A percentile compares a stretch with the other conserved stretches of the same genome.
These are phyloP conservation scores for Mionectes olivaceus DNA, from an alignment of 2,797 vertebrate genomes.

Conservation along the genomic window DNA sequence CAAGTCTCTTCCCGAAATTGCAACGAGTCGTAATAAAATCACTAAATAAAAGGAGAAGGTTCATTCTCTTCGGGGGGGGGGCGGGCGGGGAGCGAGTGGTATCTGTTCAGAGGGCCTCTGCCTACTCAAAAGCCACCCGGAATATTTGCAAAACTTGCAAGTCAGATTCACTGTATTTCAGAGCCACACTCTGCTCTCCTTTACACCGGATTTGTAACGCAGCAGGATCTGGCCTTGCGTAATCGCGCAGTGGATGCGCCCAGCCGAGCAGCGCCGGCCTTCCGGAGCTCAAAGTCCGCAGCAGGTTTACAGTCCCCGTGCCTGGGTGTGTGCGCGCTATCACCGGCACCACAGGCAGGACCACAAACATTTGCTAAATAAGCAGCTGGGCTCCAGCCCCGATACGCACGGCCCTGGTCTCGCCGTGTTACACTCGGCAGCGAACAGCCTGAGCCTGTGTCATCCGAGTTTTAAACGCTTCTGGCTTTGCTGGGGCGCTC, in stretches of 20 bases:
- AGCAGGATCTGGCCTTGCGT: background rate
- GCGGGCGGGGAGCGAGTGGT: background rate
- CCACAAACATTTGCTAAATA: constrained; percentile 51
- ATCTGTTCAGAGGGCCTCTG: background rate
- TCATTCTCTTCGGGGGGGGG: background rate
- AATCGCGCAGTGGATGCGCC: background rate
- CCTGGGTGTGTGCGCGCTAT: constrained; percentile 47
- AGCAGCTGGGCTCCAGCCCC: constrained; percentile 10
- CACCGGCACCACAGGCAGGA: background rate
- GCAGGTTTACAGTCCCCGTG: constrained; percentile 12
- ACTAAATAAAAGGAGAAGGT: background rate
- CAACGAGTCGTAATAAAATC: background rate
- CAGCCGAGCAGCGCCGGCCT: background rate
- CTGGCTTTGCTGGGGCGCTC: background rate
- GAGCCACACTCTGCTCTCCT: background rate
- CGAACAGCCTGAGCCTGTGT: background rate
- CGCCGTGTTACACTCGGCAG: background rate
- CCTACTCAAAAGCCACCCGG: background rate
- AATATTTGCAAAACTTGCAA: background rate
- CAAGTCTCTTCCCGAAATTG: background rate
- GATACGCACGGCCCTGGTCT: background rate
- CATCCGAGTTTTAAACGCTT: background rate
- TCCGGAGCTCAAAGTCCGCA: constrained; percentile 57
- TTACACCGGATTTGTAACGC: background rate
- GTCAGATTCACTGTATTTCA: background rate